Evolutionary conservation across 2,113 vertebrate species (phyloP).

Genomic region (Sardina pilchardus): DNA sequence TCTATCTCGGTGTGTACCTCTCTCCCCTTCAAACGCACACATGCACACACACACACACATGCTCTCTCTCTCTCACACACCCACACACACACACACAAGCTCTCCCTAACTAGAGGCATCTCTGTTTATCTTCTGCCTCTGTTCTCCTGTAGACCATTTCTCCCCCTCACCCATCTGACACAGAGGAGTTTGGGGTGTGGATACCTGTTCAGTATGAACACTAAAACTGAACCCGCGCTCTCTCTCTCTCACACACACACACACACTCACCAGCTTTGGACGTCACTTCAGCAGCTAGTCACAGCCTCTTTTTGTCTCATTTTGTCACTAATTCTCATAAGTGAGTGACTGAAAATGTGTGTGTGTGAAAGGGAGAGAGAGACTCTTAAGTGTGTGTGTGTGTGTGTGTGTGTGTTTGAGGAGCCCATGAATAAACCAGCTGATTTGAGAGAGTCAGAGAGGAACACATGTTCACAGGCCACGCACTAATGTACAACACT

Average conservation of each 20-base stretch:
- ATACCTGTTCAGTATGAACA: background rate
- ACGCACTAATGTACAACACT: conserved; percentile 3
- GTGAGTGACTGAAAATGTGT: background rate
- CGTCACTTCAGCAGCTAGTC: background rate
- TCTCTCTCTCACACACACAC: background rate
- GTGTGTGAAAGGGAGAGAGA: background rate
- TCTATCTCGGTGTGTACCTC: background rate
- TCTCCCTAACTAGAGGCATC: background rate
- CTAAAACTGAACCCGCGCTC: background rate
- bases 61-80: background rate
- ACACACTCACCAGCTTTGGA: background rate
- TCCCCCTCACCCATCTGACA: background rate
- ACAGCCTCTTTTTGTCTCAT: background rate
- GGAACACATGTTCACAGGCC: conserved; percentile 7
- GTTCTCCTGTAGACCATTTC: too few relatives aligned
- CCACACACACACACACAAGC: background rate
- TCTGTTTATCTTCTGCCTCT: background rate
- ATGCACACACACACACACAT: background rate
- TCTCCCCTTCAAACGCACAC: background rate
- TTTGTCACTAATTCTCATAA: background rate
- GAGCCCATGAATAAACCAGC: conserved; percentile 6
- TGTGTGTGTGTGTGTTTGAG: background rate
- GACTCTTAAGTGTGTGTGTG: background rate
- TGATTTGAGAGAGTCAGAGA: background rate
- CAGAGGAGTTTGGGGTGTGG: background rate